Evolutionary conservation across 2,113 vertebrate species (phyloP), one percentile per base, ranked within the genome.

Genomic region (Stigmatopora argus): DNA sequence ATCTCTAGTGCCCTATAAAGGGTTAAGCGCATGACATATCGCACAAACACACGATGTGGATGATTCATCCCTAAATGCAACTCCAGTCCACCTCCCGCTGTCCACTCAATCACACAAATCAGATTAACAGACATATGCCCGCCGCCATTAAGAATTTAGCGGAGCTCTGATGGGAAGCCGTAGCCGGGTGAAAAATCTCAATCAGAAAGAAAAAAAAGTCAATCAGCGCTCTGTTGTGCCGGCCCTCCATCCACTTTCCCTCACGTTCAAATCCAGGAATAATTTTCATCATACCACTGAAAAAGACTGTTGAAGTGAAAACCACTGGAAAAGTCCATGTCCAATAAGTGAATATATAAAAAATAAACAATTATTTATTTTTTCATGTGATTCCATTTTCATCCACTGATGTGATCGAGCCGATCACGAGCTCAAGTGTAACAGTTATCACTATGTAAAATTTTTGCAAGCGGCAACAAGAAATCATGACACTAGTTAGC

Each of bases 71-170:
- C 23, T 56, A 31, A 56, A 56, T 21, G 38, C 14, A 8, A 17
- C 34, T 44, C 21, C 53, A 21, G 59, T 45, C 12, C 38, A 15
- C 45, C 38, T 45, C 35, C 45, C 59, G 48, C 45, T 65, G 61
- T 64, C 49, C 60, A 10, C 68, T 73, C 65, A 76, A 69, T 83
- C 84, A 56, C 74, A 58, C 62, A 83, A 88, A 90, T 89, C 86
- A 88, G 89, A 90, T 90, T 90, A 90, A 67, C 61, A 34, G 85
- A 79, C 87, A 88, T 90, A 87, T 89, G 89, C 79, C 23, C 77
- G 74, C 76, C 75, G 73, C 83, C 83, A 86, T 88, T 87, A 86
- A 67, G 81, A 79, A 79, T 80, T 66, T 21, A 51, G 53, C 45
- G 21, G 21, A 62, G 41, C 57, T 31, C 23, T 73, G 60, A 58